These are phyloP conservation scores for Rhingia campestris DNA, from an alignment of 2,888 invertebrate species.

Conservation along the genomic window DNA sequence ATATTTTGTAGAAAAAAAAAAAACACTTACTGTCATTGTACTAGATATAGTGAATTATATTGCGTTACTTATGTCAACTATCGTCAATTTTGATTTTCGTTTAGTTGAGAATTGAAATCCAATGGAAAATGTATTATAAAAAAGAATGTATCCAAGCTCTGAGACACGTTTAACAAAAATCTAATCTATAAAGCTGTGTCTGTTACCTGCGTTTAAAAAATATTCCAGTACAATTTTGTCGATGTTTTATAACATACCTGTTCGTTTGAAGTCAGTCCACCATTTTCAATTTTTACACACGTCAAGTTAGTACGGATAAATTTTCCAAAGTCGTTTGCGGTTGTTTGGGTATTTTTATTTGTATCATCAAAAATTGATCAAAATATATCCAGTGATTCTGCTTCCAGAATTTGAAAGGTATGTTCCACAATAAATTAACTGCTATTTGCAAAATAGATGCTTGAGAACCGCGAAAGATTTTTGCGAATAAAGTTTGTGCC, in stretches of 20 bases:
- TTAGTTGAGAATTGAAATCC: too few relatives aligned
- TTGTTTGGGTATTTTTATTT: conserved; percentile 70
- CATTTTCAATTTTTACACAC: conserved; percentile 75
- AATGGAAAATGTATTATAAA: too few relatives aligned
- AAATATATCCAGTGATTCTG: conserved; percentile 22
- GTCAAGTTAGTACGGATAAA: conserved; percentile 71
- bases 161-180: too few relatives aligned
- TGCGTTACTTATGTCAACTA: too few relatives aligned
- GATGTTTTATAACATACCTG: conserved; percentile 34
- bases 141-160: too few relatives aligned
- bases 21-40: too few relatives aligned
- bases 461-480: neutral
- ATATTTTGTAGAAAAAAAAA: too few relatives aligned
- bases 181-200: neutral
- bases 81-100: too few relatives aligned
- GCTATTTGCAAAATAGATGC: neutral
- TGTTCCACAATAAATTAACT: conserved; percentile 9
- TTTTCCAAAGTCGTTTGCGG: conserved; percentile 68
- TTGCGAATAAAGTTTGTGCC: conserved; percentile 32
- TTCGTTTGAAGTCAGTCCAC: conserved; percentile 56
- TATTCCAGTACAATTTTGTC: conserved; percentile 29
- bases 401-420: conserved; percentile 62
- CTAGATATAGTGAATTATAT: too few relatives aligned
- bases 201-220: neutral
- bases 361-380: conserved; percentile 47